These are phyloP conservation scores for Merodon equestris DNA, from an alignment of 2,888 invertebrate species.

Conservation along the genomic window DNA sequence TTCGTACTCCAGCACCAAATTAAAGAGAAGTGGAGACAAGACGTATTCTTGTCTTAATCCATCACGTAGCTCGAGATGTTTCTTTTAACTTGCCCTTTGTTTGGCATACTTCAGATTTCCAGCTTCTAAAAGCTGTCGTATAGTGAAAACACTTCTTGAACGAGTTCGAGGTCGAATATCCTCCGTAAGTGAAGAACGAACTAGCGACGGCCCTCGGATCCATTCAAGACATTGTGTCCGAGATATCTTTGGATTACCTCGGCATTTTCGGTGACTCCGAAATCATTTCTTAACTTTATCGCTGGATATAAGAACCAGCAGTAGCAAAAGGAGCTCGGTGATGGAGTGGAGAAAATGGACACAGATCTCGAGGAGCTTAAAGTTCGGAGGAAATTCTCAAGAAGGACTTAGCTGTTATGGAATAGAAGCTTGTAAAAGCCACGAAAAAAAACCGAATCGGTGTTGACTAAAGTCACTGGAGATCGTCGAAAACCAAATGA, in stretches of 20 bases:
- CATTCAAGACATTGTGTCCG: conserved; percentile 95
- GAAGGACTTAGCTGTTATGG: conserved; percentile 95
- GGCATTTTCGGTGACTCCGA: conserved; percentile 97
- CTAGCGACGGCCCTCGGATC: conserved; percentile 94
- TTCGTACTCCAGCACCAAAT: too few relatives aligned
- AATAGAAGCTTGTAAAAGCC: conserved; percentile 94
- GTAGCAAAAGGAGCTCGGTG: conserved; percentile 93
- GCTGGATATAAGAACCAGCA: conserved; percentile 94
- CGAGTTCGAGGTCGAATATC: conserved; percentile 94
- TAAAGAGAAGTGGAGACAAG: too few relatives aligned
- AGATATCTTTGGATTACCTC: conserved; percentile 91
- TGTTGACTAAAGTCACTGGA: conserved; percentile 95
- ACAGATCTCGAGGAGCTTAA: conserved; percentile 96
- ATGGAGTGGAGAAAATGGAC: conserved; percentile 95
- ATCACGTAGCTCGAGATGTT: too few relatives aligned
- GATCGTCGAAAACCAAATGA: conserved; percentile 96
- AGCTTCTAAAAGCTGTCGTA: too few relatives aligned
- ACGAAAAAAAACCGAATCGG: conserved; percentile 94
- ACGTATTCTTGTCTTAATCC: too few relatives aligned
- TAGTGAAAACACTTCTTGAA: conserved; percentile 94
- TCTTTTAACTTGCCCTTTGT: too few relatives aligned
- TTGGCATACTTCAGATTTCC: too few relatives aligned
- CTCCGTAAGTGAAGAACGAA: conserved; percentile 88
- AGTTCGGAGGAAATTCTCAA: conserved; percentile 94
- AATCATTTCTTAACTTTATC: conserved; percentile 97